These are phyloP conservation scores for Spodoptera exigua DNA, from an alignment of 2,888 invertebrate genomes.

Conservation along the genomic window DNA sequence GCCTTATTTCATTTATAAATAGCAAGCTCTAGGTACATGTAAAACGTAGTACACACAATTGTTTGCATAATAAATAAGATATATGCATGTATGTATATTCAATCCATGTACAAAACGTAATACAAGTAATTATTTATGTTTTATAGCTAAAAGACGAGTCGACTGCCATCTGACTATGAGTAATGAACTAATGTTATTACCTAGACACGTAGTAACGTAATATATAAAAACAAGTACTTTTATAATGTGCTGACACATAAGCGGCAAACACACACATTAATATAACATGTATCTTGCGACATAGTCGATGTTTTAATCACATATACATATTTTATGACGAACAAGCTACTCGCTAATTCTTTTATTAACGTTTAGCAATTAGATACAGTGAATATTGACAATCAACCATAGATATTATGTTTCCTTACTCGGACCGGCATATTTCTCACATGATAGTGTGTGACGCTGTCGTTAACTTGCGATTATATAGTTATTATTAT, in stretches of 20 bases:
- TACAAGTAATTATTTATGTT: conserved; percentile 20
- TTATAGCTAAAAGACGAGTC: conserved; percentile 16
- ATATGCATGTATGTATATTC: background rate
- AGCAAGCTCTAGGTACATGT: background rate
- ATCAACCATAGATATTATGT: conserved; percentile 51
- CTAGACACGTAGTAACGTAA: conserved; percentile 19
- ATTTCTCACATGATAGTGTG: conserved; percentile 70
- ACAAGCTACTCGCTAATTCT: conserved; percentile 55
- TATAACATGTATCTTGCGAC: conserved; percentile 23
- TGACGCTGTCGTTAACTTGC: conserved; percentile 60
- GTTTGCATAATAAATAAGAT: conserved; percentile 7
- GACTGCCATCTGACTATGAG: conserved; percentile 28
- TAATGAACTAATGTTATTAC: conserved; percentile 31
- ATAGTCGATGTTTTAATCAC: conserved; percentile 50
- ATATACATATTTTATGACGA: conserved; percentile 59
- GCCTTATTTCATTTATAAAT: background rate
- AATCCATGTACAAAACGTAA: conserved; percentile 15
- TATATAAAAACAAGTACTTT: conserved; percentile 23
- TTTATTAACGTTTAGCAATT: conserved; percentile 58
- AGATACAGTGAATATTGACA: conserved; percentile 53
- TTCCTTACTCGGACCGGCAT: conserved; percentile 64
- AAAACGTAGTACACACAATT: background rate
- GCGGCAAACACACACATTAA: conserved; percentile 23
- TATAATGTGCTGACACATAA: conserved; percentile 33
- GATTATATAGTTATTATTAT: conserved; percentile 62